Conservation (phyloP, 2,797 vertebrate genomes). For the Loriculus beryllinus region DNA sequence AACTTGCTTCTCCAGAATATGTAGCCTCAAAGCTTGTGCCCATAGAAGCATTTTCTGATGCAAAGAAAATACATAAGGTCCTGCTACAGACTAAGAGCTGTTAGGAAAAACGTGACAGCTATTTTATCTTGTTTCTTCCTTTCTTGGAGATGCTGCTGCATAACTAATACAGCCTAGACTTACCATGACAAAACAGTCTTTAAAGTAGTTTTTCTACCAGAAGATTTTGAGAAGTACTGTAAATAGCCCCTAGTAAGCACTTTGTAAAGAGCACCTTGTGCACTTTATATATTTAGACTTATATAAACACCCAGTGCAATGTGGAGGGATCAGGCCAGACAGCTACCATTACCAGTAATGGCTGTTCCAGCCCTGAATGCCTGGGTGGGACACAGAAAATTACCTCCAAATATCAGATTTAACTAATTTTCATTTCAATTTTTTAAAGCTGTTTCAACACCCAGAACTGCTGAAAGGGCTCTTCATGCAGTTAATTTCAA, state of each 20-base stretch:
- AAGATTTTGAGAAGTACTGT: neutral
- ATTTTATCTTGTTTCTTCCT: neutral
- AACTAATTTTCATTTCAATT: neutral
- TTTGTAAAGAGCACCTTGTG: neutral
- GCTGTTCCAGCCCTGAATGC: constrained; percentile 20
- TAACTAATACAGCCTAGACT: neutral
- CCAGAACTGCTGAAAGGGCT: neutral
- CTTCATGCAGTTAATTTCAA: neutral
- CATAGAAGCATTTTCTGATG: neutral
- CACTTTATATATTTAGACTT: constrained; percentile 1
- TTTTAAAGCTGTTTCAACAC: neutral
- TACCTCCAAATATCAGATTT: neutral
- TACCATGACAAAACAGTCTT: neutral
- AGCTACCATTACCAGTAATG: constrained; percentile 35
- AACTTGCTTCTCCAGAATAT: neutral
- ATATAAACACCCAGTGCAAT: constrained; percentile 1
- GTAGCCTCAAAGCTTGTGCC: neutral
- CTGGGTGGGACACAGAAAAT: constrained; percentile 4
- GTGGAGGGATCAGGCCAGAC: neutral
- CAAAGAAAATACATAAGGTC: neutral
- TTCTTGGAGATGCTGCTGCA: neutral
- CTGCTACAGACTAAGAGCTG: neutral
- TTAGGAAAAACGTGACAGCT: neutral
- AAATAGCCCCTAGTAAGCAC: neutral
- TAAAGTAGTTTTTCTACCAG: neutral